These are phyloP conservation scores for Clarias macrocephalus DNA, from an alignment of 2,113 vertebrate species.

Conservation along the genomic window DNA sequence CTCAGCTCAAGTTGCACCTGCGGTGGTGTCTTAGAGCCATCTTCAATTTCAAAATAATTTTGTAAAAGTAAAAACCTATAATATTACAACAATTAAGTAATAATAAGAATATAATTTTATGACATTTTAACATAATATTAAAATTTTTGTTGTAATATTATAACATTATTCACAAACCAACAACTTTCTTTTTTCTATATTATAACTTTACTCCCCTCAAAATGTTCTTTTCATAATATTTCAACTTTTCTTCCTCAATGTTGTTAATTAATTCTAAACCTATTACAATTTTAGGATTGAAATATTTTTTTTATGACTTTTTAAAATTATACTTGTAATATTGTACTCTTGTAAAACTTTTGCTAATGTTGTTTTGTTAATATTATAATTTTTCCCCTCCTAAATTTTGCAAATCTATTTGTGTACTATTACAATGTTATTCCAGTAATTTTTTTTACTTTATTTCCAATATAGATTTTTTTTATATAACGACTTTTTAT, in stretches of 20 bases:
- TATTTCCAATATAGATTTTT: no score
- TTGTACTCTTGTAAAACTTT: no score
- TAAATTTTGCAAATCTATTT: no score
- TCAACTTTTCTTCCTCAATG: background rate
- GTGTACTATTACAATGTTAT: no score
- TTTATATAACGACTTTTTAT: no score
- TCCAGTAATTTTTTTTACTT: no score
- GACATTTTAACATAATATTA: background rate
- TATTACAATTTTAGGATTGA: background rate
- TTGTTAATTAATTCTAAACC: background rate
- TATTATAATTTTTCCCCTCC: no score
- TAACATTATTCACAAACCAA: background rate
- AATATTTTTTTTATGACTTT: background rate
- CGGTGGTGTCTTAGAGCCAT: background rate
- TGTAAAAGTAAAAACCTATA: background rate
- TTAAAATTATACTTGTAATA: no score
- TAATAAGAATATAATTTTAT: background rate
- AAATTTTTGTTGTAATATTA: background rate
- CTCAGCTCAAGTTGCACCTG: background rate
- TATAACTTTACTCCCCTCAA: background rate
- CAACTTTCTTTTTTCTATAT: background rate
- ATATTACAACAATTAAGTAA: background rate
- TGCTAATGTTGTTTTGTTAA: no score
- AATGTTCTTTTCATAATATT: background rate
- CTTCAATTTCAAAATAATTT: no score